Base-by-base conservation (phyloP, 2,888 invertebrate genomes). In the Dolomedes plantarius region DNA sequence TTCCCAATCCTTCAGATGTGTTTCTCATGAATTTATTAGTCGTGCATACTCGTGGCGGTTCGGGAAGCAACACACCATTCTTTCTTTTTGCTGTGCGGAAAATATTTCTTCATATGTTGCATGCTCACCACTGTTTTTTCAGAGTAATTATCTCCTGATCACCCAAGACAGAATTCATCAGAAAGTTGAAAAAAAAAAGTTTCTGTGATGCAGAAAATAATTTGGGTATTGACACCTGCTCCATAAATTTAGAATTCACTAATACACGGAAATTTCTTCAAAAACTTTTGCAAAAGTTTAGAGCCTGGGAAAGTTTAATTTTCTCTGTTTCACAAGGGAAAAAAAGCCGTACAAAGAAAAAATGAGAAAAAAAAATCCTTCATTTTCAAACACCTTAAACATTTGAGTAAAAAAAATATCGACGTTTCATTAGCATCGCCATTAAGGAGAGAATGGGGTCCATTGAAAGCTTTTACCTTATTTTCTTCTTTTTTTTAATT, bases 381-480 rank as follows among this genome's bases (percentile, higher is more conserved):
- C 46, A 13, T 46, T 46, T 46, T 46, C 46, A 46, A 46, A 46
- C 46, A 46, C 46, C n/a, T 46, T 16, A 46, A 46, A 46, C 46
- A 46, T 46, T 46, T 46, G 46, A 7, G 46, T 46, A 16, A 16
- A 16, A 46, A n/a, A 46, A 46, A 46, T 9, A 46, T 16, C 46
- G 46, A 16, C 46, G 46, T 46, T 46, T 46, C 46, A 46, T 46
- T 46, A 46, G 46, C 46, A 46, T 46, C 2, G 46, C 46, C 46
- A 46, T 46, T 46, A 46, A 46, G 9, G 9, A 2, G 16, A 46
- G 46, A 46, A 46, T 46, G 16, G 46, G 16, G 46, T 2, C 16
- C 16, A 46, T 46, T 46, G 46, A 46, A 46, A 46, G 46, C 46
- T 16, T 46, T 46, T 46, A 36, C 36, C 36, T 36, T n/a, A n/a